Evolutionary conservation across 2,113 vertebrate genomes (phyloP), one percentile per base, ranked within the genome.

Genomic region (Megaceryle maxima): DNA sequence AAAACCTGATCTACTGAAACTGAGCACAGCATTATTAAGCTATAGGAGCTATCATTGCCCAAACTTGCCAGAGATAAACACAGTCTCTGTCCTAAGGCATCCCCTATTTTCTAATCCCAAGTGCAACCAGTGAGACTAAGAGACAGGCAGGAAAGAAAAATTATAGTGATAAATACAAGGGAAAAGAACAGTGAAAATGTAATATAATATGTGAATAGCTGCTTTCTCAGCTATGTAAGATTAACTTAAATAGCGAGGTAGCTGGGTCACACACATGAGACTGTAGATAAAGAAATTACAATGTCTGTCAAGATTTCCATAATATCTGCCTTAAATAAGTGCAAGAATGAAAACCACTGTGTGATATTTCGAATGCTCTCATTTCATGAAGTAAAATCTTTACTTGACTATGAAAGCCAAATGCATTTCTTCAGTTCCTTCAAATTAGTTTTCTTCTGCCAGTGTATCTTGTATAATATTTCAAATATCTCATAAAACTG

Each of bases 281-380:
- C 57, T 89, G 24, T 28, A 90, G 73, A 55, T 76, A 87, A 88
- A 85, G 44, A 75, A 93, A 96, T 89, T 92, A 62, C 31, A 80
- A 21, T n/a, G 41, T 87, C 90, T 88, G 43, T 91, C 81, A 87
- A 62, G 70, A 67, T 89, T 93, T 91, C 31, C 19, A n/a, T 92
- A 51, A 26, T 78, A 88, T 50, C 56, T 92, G 21, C 31, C 29
- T 72, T 64, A 81, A 95, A 63, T 77, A 88, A 83, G 28, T 57
- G 37, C 53, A 79, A 76, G 64, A 94, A 74, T 55, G 41, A 79
- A 79, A 94, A 76, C 28, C 66, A 87, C 4, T 2, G 10, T 18
- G 41, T 67, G 37, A 33, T 57, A 75, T 57, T 90, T 94, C 91
- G 90, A 51, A 10, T 5, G 3, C 3, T 78, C 13, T 75, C 13